Conservation (phyloP, 23 tunicate genomes). For the Ciona savignyi region DNA sequence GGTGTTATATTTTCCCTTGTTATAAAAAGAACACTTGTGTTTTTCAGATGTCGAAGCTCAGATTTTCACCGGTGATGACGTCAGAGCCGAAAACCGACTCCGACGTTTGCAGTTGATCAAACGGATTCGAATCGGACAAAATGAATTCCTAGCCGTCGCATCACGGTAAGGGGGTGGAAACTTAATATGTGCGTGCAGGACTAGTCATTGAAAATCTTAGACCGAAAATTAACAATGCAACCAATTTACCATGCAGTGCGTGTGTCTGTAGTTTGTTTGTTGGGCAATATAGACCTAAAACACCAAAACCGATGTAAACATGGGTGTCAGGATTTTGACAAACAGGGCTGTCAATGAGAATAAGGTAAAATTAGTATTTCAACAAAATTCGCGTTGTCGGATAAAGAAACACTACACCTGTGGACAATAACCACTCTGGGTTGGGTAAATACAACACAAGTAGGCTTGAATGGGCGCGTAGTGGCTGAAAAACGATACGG, state of each 20-base stretch:
- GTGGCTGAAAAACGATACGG: not conserved
- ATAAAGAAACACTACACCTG: not conserved
- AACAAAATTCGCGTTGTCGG: not conserved
- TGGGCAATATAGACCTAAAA: not conserved
- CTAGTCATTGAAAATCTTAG: too few species aligned
- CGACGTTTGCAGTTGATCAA: slow-evolving; percentile 48
- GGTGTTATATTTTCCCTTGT: too few species aligned
- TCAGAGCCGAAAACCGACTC: slow-evolving; percentile 4
- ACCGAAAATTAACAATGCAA: too few species aligned
- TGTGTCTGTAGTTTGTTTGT: not conserved
- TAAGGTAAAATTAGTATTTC: not conserved
- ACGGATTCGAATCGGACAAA: slow-evolving; percentile 22
- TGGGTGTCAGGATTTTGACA: not conserved
- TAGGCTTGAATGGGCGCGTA: not conserved
- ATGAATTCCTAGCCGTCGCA: slow-evolving; percentile 31
- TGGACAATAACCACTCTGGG: not conserved
- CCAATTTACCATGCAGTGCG: too few species aligned
- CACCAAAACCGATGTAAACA: not conserved
- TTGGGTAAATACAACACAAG: not conserved
- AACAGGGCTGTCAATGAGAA: not conserved
- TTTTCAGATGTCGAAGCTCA: slow-evolving; percentile 33
- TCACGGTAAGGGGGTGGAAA: slow-evolving; percentile 66
- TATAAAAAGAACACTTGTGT: too few species aligned
- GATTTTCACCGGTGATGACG: slow-evolving; percentile 41
- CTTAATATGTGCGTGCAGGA: not conserved